Percentiles rank a stretch among this genome's conserved stretches.
Conservation (phyloP, 2,797 vertebrate genomes). For the Ciconia nigra region DNA sequence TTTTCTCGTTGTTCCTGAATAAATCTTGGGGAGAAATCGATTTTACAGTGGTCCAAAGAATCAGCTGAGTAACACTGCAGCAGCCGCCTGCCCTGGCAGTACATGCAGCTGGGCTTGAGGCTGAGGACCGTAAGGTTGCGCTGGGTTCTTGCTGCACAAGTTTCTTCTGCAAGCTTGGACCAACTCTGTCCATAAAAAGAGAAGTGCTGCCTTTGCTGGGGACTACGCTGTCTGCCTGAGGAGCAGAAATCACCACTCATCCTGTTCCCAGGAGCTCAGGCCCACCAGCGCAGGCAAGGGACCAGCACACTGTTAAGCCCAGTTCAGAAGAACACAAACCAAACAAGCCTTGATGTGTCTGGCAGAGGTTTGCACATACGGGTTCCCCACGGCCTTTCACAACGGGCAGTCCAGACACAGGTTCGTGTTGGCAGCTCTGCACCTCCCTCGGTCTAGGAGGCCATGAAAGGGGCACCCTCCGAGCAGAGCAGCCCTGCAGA, state of each 20-base stretch:
- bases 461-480: fast-evolving
- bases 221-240: neutral
- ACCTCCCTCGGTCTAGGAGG: too few species aligned
- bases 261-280: neutral
- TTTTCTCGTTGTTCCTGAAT: neutral
- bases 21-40: neutral
- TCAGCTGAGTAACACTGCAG: neutral
- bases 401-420: fast-evolving
- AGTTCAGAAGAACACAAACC: neutral
- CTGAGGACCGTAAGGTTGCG: neutral
- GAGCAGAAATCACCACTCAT: neutral
- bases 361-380: neutral
- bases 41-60: neutral
- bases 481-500: neutral
- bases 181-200: neutral
- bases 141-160: neutral
- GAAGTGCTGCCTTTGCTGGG: neutral
- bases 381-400: neutral
- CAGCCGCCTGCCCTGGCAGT: neutral
- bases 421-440: neutral
- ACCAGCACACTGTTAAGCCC: neutral
- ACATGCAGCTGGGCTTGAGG: neutral
- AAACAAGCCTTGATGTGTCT: neutral
- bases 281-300: neutral
- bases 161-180: neutral